Conservation (phyloP, 2,888 invertebrate genomes). For the Acrocyrtus sp. region DNA sequence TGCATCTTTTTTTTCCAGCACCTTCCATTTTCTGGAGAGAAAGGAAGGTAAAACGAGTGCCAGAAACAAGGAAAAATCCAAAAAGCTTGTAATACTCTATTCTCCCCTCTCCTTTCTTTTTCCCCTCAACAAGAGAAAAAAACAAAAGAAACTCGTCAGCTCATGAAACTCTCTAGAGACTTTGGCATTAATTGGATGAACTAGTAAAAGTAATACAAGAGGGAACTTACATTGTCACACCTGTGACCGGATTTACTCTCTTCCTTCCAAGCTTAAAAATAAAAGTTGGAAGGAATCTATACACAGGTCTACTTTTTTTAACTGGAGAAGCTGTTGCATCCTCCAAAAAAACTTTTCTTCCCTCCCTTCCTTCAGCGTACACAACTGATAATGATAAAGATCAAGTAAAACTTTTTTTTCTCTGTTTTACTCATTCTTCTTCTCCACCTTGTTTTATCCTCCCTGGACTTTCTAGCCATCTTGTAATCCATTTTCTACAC, state of each 20-base stretch:
- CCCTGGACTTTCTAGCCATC: not conserved
- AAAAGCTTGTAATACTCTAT: too few species aligned
- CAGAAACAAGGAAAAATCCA: not conserved
- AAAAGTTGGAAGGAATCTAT: too few species aligned
- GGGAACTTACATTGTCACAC: conserved; percentile 63
- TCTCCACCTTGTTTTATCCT: conserved; percentile 5
- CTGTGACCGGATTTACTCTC: conserved; percentile 62
- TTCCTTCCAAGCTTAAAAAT: too few species aligned
- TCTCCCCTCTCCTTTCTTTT: conserved; percentile 24
- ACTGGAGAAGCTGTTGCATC: too few species aligned
- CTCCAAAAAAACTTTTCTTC: too few species aligned
- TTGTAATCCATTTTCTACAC: conserved; percentile 44
- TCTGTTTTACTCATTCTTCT: conserved; percentile 1
- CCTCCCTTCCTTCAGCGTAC: too few species aligned
- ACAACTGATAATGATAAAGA: conserved; percentile 41
- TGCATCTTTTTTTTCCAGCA: too few species aligned
- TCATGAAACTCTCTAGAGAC: conserved; percentile 62
- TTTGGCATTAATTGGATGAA: conserved; percentile 64
- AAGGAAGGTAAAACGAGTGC: not conserved
- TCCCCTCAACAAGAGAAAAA: conserved; percentile 33
- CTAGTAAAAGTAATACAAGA: conserved; percentile 61
- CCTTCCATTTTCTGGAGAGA: too few species aligned
- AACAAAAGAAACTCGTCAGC: conserved; percentile 59
- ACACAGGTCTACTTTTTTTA: too few species aligned
- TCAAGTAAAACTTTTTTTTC: conserved; percentile 43